Evolutionary conservation across 2,888 invertebrate species (phyloP).

Genomic region (Pediacus dermestoides): DNA sequence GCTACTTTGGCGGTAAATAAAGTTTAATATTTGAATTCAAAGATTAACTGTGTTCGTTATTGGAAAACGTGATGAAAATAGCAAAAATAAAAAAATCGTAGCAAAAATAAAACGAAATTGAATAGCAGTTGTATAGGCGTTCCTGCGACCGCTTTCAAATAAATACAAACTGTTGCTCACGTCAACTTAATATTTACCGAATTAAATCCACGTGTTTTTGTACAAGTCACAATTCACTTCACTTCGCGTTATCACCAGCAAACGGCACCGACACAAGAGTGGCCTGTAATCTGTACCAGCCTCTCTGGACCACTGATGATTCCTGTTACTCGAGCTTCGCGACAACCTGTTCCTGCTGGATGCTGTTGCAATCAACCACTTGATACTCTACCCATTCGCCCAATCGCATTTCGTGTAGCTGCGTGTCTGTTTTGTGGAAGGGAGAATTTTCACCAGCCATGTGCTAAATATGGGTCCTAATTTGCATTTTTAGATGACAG

Average conservation of each 20-base stretch:
- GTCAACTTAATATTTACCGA: slow-evolving; percentile 8
- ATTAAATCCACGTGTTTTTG: slow-evolving; percentile 7
- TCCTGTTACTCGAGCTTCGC: slow-evolving; percentile 6
- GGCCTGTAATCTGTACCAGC: slow-evolving; percentile 10
- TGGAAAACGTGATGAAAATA: no score
- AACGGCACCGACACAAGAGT: slow-evolving; percentile 9
- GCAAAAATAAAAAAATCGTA: no score
- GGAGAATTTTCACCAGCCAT: slow-evolving; percentile 8
- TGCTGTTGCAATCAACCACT: slow-evolving; percentile 9
- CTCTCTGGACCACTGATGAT: slow-evolving; percentile 10
- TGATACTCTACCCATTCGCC: slow-evolving; percentile 6
- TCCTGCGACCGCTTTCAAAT: no score
- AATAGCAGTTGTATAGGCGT: no score
- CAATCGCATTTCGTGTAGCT: slow-evolving; percentile 2
- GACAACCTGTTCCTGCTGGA: slow-evolving; percentile 5
- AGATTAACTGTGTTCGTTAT: no score
- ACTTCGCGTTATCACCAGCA: slow-evolving; percentile 5
- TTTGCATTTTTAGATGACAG: slow-evolving; percentile 1
- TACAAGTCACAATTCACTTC: slow-evolving; percentile 7
- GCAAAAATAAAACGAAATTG: slow-evolving; percentile 1
- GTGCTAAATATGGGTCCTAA: slow-evolving; percentile 5
- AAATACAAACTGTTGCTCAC: slow-evolving; percentile 1
- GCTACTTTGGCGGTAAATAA: no score
- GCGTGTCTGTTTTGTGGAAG: slow-evolving; percentile 2
- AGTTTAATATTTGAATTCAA: no score